These are phyloP conservation scores for Melanerpes aurifrons DNA, from an alignment of 2,113 vertebrate genomes.

Conservation along the genomic window DNA sequence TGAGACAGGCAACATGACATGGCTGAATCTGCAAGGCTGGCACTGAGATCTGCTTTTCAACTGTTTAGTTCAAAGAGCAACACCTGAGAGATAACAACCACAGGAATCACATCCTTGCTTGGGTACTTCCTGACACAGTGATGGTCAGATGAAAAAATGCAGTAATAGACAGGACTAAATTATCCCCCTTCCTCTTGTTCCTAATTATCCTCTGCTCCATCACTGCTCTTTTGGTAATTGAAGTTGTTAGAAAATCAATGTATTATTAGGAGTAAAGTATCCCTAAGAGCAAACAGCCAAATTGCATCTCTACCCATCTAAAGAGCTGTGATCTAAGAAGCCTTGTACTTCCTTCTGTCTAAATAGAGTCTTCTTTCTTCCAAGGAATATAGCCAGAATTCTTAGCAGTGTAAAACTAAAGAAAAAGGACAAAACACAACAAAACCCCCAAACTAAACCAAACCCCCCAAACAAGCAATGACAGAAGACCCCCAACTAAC, in stretches of 20 bases:
- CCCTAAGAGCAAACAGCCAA: background rate
- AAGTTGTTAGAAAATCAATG: background rate
- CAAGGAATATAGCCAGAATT: background rate
- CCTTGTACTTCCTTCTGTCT: background rate
- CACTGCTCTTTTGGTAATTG: background rate
- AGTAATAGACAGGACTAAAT: background rate
- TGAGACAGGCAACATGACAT: constrained; percentile 29
- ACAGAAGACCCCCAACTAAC: too few species aligned
- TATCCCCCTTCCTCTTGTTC: background rate
- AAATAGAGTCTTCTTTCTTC: background rate
- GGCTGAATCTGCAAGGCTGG: constrained; percentile 21
- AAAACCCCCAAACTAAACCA: too few species aligned
- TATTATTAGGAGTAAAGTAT: background rate
- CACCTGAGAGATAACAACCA: background rate
- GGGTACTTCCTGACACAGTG: background rate
- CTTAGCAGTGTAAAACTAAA: background rate
- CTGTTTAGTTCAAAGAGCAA: constrained; percentile 26
- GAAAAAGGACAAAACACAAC: background rate
- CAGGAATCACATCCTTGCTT: background rate
- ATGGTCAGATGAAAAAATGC: background rate
- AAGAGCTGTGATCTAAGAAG: background rate
- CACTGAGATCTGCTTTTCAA: constrained; percentile 17
- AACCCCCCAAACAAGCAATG: too few species aligned
- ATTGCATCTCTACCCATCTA: background rate
- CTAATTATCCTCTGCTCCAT: background rate